Conservation (phyloP, 37 sponge, comb jelly and placozoan genomes). For the Halichondria panicea region DNA sequence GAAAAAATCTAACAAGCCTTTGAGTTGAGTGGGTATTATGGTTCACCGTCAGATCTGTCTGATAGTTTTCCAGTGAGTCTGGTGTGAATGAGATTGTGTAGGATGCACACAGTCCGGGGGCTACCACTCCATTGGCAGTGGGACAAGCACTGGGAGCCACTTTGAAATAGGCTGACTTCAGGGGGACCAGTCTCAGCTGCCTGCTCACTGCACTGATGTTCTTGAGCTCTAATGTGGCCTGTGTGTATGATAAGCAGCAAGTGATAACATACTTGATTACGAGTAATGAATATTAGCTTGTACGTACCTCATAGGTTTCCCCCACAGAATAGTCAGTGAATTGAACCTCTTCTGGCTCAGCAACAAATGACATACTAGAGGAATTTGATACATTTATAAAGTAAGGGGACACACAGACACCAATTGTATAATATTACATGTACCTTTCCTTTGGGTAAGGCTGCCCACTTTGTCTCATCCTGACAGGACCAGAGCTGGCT, state of each 20-base stretch:
- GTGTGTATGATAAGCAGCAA: neutral
- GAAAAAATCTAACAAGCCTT: no score
- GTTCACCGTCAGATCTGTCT: slow-evolving; percentile 60
- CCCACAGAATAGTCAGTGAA: slow-evolving; percentile 60
- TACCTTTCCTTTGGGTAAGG: neutral
- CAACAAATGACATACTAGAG: slow-evolving; percentile 19
- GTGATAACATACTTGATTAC: neutral
- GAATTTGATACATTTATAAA: neutral
- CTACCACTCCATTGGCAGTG: slow-evolving; percentile 60
- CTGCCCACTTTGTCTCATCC: neutral
- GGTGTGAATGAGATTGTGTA: slow-evolving; percentile 66
- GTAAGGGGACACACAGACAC: no score
- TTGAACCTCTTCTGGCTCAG: slow-evolving; percentile 65
- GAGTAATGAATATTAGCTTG: neutral
- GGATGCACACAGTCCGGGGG: slow-evolving; percentile 71
- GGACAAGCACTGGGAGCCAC: slow-evolving; percentile 45
- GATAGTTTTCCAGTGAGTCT: slow-evolving; percentile 68
- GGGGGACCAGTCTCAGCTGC: slow-evolving; percentile 57
- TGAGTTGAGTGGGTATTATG: no score
- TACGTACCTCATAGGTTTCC: slow-evolving; percentile 59
- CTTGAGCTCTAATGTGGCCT: slow-evolving; percentile 40
- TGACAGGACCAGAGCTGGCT: slow-evolving; percentile 46
- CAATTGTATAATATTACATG: neutral
- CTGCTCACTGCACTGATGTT: slow-evolving; percentile 63
- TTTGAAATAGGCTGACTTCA: slow-evolving; percentile 52